Percentiles rank a stretch among this genome's conserved stretches.
phyloP scores from a whole-genome alignment of 2,797 vertebrate genomes.

The Vespertilio murinus region DNA sequence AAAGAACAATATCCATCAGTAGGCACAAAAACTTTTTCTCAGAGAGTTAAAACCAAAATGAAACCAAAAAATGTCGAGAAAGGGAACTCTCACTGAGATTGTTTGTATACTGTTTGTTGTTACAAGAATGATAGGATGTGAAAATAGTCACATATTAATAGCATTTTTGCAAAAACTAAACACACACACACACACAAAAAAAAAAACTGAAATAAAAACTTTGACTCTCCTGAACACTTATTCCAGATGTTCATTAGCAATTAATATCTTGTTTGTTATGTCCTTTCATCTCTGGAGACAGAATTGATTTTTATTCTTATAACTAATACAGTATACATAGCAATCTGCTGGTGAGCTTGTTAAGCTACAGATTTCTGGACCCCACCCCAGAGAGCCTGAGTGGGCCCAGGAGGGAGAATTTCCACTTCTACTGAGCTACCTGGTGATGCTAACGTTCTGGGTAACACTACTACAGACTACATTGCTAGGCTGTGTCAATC shows the following conservation, averaged over 20 bases:
- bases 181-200: too few species aligned
- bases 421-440: neutral
- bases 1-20: neutral
- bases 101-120: neutral
- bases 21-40: neutral
- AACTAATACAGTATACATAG: neutral
- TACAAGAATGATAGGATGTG: neutral
- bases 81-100: neutral
- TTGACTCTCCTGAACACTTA: neutral
- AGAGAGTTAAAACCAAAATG: constrained; percentile 11
- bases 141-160: neutral
- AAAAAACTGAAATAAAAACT: neutral
- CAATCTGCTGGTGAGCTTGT: neutral
- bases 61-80: neutral
- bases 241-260: neutral
- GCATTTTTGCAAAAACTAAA: neutral
- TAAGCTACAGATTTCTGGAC: neutral
- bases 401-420: neutral
- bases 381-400: neutral
- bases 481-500: neutral
- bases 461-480: neutral
- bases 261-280: neutral
- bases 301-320: neutral
- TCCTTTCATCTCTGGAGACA: neutral
- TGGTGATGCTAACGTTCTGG: neutral